Evolutionary conservation across 2,888 invertebrate species (phyloP), one percentile per base, ranked within the genome.

Genomic region (Prosapia bicincta): DNA sequence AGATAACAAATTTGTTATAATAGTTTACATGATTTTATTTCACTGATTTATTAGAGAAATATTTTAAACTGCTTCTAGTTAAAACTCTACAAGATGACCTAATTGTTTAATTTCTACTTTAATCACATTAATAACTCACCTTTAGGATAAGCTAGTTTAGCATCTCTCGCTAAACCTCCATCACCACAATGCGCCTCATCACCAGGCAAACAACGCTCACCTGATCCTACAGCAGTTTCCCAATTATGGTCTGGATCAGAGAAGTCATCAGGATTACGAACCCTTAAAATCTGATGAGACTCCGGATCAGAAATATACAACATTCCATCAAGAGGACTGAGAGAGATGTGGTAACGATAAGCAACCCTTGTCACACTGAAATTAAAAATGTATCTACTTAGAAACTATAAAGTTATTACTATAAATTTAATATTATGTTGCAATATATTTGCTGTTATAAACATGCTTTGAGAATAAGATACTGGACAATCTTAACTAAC

Each of bases 161-260:
- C 98, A 83, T 96, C 95, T 75, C 94, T 89, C 0, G 98, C 98
- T 68, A 94, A 85, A 0, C 96, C 97, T 0, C 97, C 97, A 83
- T 99, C 99, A 0, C 99, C 99, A 84, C 99, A 99, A 82, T 96
- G 95, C 0, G 96, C 95, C 83, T 96, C 95, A 83, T 96, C 96
- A 1, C 97, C 96, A 0, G 96, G 96, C 2, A 96, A 86, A 84
- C 98, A 98, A 80, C 97, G 89, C 79, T 88, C 87, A 0, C 98
- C 98, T 0, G 96, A 97, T 0, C 98, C 98, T 0, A 98, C 98
- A 7, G 97, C 92, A 0, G 96, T 93, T 84, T 98, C 97, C 93
- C 95, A 97, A 85, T 98, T 98, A 83, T 92, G 92, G 83, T 96
- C 96, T 0, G 96, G 95, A 82, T 95, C 94, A 65, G 89, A 89